Conservation (phyloP, 1,140 invertebrate genomes). For the Zophobas morio region DNA sequence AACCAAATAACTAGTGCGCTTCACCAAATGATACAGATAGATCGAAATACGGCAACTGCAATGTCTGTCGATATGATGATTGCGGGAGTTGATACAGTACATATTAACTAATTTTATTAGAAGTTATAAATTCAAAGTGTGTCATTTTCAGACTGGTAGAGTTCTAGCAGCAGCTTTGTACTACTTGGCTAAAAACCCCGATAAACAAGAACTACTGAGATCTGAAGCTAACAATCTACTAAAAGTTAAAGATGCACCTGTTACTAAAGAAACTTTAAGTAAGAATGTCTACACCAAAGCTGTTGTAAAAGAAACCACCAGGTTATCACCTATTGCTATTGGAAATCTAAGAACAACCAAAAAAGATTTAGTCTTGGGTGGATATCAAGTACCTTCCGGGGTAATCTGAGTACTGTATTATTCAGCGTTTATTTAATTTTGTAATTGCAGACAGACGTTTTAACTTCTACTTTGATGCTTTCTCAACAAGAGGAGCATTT, state of each 20-base stretch:
- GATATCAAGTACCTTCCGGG: constrained; percentile 74
- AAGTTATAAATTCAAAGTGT: constrained; percentile 1
- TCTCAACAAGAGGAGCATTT: constrained; percentile 39
- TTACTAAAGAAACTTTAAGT: constrained; percentile 67
- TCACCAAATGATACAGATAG: constrained; percentile 70
- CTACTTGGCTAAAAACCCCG: constrained; percentile 50
- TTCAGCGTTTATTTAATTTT: not conserved
- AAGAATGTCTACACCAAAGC: constrained; percentile 75
- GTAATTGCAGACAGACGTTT: constrained; percentile 15
- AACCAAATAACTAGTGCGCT: constrained; percentile 68
- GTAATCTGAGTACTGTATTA: constrained; percentile 61
- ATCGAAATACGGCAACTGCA: constrained; percentile 71
- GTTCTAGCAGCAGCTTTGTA: constrained; percentile 48
- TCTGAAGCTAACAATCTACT: constrained; percentile 50
- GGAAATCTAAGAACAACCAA: constrained; percentile 69
- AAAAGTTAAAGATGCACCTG: constrained; percentile 44
- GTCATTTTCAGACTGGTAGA: constrained; percentile 57
- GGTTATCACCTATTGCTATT: constrained; percentile 70
- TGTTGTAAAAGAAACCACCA: constrained; percentile 76
- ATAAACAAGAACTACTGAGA: constrained; percentile 51
- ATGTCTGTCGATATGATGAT: constrained; percentile 82
- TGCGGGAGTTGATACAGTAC: constrained; percentile 82
- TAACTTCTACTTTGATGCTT: constrained; percentile 27
- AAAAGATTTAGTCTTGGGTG: constrained; percentile 71
- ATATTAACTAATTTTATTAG: constrained; percentile 48